These are phyloP conservation scores for Elephas maximus DNA, from an alignment of 2,113 vertebrate genomes.

Conservation along the genomic window DNA sequence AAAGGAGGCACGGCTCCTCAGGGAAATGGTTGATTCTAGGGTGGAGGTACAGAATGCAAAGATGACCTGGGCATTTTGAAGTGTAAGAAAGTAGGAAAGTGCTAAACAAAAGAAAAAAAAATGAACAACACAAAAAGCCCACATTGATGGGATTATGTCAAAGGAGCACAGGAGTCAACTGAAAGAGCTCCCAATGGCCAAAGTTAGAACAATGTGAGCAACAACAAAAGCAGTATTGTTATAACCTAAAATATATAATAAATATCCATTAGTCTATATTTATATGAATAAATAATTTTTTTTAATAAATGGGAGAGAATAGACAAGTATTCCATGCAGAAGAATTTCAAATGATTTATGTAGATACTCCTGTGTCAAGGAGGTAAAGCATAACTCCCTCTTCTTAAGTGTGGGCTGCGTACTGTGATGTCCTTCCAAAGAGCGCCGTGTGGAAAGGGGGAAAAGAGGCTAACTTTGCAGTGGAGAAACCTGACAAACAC, in stretches of 20 bases:
- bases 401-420: rapidly evolving
- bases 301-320: not conserved
- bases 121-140: no score
- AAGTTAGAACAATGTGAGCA: rapidly evolving
- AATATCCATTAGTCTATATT: not conserved
- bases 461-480: not conserved
- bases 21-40: rapidly evolving
- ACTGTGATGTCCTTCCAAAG: rapidly evolving
- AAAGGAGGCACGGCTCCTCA: rapidly evolving
- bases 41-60: rapidly evolving
- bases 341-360: rapidly evolving
- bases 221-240: no score
- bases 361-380: not conserved
- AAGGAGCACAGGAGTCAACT: rapidly evolving
- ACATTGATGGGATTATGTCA: rapidly evolving
- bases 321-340: not conserved
- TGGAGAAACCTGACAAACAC: no score
- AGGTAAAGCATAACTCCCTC: rapidly evolving
- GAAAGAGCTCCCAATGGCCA: rapidly evolving
- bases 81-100: rapidly evolving
- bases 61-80: rapidly evolving
- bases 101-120: not conserved
- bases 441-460: rapidly evolving
- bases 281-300: not conserved
- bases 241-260: no score